Evolutionary conservation across 1,140 invertebrate genomes (phyloP).

Genomic region (Drosophila lini): DNA sequence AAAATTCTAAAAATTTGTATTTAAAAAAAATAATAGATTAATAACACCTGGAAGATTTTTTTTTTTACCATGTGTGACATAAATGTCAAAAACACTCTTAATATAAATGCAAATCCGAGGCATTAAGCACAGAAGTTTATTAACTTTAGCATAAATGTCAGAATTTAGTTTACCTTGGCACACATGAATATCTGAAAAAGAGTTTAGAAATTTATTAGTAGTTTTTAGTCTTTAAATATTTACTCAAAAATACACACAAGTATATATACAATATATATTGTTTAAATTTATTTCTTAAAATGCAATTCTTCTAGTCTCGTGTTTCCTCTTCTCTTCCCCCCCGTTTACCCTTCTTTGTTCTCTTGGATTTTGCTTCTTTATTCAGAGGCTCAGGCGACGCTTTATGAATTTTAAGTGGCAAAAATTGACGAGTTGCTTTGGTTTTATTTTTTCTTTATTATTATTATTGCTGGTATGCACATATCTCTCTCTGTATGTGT

Average conservation of each 20-base stretch:
- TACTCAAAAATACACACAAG: neutral
- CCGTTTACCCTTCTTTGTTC: constrained; percentile 8
- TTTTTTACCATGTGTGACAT: neutral
- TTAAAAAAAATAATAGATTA: too few species aligned
- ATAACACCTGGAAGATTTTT: neutral
- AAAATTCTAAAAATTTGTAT: too few species aligned
- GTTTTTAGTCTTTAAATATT: neutral
- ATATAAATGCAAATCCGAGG: neutral
- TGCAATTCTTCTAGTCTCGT: constrained; percentile 16
- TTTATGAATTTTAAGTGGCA: constrained; percentile 81
- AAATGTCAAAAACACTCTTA: neutral
- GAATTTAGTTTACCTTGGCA: neutral
- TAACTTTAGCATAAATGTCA: neutral
- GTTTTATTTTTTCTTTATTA: constrained; percentile 80
- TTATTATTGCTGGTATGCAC: constrained; percentile 45
- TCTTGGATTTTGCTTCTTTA: constrained; percentile 2
- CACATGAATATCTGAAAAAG: neutral
- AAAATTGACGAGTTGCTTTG: constrained; percentile 79
- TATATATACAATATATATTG: neutral
- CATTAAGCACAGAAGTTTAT: neutral
- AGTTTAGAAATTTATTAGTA: constrained; percentile 1
- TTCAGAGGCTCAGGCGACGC: constrained; percentile 45
- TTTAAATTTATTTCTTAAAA: constrained; percentile 13
- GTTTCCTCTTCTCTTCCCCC: neutral
- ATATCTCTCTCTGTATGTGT: constrained; percentile 7